Evolutionary conservation across 2,113 vertebrate genomes (phyloP), one percentile per base, ranked within the genome.

Genomic region (Triplophysa tibetana): DNA sequence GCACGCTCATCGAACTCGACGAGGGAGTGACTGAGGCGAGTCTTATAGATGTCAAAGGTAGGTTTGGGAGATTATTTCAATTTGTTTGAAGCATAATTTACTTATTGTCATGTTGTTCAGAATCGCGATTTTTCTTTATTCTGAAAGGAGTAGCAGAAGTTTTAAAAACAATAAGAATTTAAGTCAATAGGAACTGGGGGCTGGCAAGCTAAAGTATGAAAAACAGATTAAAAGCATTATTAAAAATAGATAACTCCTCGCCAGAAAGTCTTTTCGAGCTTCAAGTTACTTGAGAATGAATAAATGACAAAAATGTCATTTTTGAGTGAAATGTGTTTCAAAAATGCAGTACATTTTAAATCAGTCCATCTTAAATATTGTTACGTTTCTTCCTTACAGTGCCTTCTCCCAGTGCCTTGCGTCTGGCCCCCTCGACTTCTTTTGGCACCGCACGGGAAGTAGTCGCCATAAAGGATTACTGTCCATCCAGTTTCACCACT

Each of bases 351-450:
- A 56, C 7, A 19, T 56, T 17, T 19, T 19, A 8, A n/a, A 58
- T 58, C 19, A 58, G 54, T 58, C 10, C 1, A 21, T 21, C 19
- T 58, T 21, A 21, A 58, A n/a, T 21, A 24, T 48, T 2, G 17
- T 41, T 77, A 6, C 48, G 10, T 78, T 84, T 63, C 85, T 58
- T n/a, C 77, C 82, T 26, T 85, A 4, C 92, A 99, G 98, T 98
- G 95, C 96, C 97, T 96, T 97, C 97, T 82, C 96, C 97, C 72
- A 97, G 96, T 95, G 94, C 95, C 94, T 95, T 99, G 91, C 92
- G 94, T 29, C 87, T 90, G 14, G 94, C 98, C 85, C 94, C 89
- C 26, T 93, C 94, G 67, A 90, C 89, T 0, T 95, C 96, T 29
- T 95, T 96, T 1, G 95, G 94, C 58, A 94, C 94, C 0, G 95